Conservation (phyloP, 2,113 vertebrate species). For the Lepus timidus region DNA sequence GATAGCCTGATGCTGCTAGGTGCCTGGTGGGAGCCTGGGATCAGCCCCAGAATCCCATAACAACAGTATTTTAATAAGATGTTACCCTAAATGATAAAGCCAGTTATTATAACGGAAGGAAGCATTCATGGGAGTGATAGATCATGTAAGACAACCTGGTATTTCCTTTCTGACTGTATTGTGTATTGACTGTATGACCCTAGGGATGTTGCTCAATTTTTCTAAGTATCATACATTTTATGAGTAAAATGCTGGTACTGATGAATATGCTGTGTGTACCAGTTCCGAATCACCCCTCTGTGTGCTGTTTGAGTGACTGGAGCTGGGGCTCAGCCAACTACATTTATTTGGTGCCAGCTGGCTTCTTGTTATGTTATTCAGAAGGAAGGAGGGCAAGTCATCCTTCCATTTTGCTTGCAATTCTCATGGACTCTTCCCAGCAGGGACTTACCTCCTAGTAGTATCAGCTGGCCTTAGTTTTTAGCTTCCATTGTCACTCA, state of each 20-base stretch:
- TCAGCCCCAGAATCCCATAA: background rate
- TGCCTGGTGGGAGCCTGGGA: background rate
- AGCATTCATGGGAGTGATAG: background rate
- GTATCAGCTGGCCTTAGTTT: background rate
- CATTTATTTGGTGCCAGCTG: background rate
- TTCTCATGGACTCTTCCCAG: background rate
- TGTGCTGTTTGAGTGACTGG: background rate
- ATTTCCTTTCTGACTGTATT: background rate
- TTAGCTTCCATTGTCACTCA: background rate
- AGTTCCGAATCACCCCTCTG: background rate
- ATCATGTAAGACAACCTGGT: background rate
- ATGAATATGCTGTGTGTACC: background rate
- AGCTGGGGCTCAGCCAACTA: background rate
- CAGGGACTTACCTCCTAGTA: background rate
- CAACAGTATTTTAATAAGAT: background rate
- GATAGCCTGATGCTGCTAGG: background rate
- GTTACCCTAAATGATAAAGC: background rate
- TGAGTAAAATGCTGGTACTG: constrained; percentile 1
- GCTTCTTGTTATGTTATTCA: background rate
- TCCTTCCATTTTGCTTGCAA: background rate
- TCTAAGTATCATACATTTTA: constrained; percentile 11
- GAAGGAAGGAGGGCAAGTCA: background rate
- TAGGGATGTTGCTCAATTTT: background rate
- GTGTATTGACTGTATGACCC: background rate
- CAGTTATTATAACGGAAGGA: background rate